Evolutionary conservation across 1,140 invertebrate species (phyloP), one percentile per base, ranked within the genome.

Genomic region (Himalopsyche phryganea): DNA sequence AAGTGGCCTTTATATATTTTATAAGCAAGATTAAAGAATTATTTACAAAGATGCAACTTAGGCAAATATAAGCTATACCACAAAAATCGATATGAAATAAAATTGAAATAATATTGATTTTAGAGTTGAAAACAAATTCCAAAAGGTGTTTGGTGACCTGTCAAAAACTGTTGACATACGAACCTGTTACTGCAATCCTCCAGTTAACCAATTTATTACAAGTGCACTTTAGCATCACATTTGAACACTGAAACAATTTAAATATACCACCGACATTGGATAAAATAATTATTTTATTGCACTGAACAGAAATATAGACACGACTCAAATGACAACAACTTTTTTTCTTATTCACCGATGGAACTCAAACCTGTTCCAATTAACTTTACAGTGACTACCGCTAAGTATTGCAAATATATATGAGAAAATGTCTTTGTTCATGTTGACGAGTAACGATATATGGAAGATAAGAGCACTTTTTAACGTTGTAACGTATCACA

Each of bases 91-190:
- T n/a, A n/a, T n/a, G n/a, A n/a, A n/a, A n/a, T n/a, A n/a, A n/a
- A 28, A 28, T 28, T 28, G 3, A 28, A 28, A 28, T 28, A 28
- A 28, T 9, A 28, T 28, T 28, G 23, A 5, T 28, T 28, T 28
- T 5, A 28, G 23, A 9, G 23, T 28, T 28, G 9, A 28, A 28
- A 28, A 28, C 23, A 28, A 28, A 28, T 5, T 28, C 9, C 23
- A 28, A 28, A 28, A 28, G 23, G 23, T 28, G 23, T 28, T 28
- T 11, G 20, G 47, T 57, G 54, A 57, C 46, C 54, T 57, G 54
- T 57, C 54, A 57, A 57, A 57, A 40, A 50, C 41, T 57, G 54
- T 57, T 57, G 54, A 57, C 54, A 57, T 57, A 57, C 54, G 54
- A 57, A 57, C 54, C 54, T 57, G 54, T 57, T 57, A 57, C 54